Conservation (phyloP, 2,888 invertebrate species). For the Eupithecia tripunctaria region DNA sequence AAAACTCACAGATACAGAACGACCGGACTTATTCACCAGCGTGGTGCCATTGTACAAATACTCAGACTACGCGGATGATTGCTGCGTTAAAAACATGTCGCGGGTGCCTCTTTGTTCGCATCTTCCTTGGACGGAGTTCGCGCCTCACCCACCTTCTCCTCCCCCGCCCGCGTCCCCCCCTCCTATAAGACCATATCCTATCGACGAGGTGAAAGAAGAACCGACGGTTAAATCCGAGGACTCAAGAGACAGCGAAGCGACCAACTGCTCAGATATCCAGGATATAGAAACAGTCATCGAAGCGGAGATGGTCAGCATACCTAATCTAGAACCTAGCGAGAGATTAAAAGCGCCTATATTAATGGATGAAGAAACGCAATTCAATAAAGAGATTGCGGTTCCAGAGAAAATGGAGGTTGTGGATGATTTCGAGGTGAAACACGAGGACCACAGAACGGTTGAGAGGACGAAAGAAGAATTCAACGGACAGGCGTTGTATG, state of each 20-base stretch:
- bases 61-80: slow-evolving; percentile 80
- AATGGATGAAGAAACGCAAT: slow-evolving; percentile 59
- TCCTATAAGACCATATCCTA: slow-evolving; percentile 66
- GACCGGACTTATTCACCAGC: slow-evolving; percentile 69
- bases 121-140: slow-evolving; percentile 72
- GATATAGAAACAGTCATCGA: slow-evolving; percentile 38
- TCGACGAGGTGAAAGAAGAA: slow-evolving; percentile 45
- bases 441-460: slow-evolving; percentile 70
- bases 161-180: slow-evolving; percentile 71
- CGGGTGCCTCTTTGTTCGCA: slow-evolving; percentile 66
- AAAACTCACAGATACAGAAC: slow-evolving; percentile 56
- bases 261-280: slow-evolving; percentile 22
- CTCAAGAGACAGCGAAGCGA: slow-evolving; percentile 26
- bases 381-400: slow-evolving; percentile 40
- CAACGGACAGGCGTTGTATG: slow-evolving; percentile 62
- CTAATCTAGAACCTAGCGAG: slow-evolving; percentile 65
- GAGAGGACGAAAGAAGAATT: slow-evolving; percentile 72
- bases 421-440: slow-evolving; percentile 51
- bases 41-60: slow-evolving; percentile 78
- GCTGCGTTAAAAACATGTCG: slow-evolving; percentile 74
- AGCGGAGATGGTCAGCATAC: slow-evolving; percentile 52
- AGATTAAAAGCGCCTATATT: slow-evolving; percentile 68
- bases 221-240: slow-evolving; percentile 10
- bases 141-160: slow-evolving; percentile 68
- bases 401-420: slow-evolving; percentile 42